A percentile compares a stretch with the other conserved stretches of the same genome.
Evolutionary conservation across 2,113 vertebrate species (phyloP).

Genomic region (Forbesichthys papilliferus): DNA sequence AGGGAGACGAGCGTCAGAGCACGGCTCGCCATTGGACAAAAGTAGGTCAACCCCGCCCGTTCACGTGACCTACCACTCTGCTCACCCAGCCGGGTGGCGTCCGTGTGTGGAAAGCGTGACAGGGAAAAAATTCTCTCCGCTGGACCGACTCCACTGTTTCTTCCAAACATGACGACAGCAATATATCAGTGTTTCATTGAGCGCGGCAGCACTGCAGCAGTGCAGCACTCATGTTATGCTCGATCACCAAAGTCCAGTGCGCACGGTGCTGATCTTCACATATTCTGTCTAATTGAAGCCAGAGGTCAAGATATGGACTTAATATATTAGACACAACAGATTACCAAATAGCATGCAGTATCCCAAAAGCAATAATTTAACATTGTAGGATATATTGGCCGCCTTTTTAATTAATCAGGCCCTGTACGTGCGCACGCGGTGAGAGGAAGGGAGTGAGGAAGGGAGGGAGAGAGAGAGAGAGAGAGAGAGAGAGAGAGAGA

Average conservation of each 20-base stretch:
- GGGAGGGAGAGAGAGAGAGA: not conserved
- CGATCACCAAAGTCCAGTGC: no score
- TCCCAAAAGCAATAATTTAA: not conserved
- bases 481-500: not conserved
- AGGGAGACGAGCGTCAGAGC: not conserved
- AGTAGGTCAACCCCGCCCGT: conserved; percentile 70
- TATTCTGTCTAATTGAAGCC: no score
- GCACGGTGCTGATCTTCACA: no score
- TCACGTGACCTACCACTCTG: conserved; percentile 62
- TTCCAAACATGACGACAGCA: not conserved
- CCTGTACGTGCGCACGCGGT: not conserved
- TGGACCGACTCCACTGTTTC: not conserved
- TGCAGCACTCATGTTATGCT: not conserved
- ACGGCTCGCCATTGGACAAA: conserved; percentile 65
- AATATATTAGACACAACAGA: no score
- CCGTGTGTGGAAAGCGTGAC: conserved; percentile 11
- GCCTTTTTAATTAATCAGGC: no score
- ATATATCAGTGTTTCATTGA: not conserved
- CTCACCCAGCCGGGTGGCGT: not conserved
- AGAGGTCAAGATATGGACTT: no score
- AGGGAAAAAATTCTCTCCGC: not conserved
- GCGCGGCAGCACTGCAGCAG: no score
- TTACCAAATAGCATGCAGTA: no score
- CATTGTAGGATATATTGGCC: not conserved
- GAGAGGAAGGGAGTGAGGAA: not conserved